These are phyloP conservation scores for Mesoligia furuncula DNA, from an alignment of 2,888 invertebrate genomes.

Conservation along the genomic window DNA sequence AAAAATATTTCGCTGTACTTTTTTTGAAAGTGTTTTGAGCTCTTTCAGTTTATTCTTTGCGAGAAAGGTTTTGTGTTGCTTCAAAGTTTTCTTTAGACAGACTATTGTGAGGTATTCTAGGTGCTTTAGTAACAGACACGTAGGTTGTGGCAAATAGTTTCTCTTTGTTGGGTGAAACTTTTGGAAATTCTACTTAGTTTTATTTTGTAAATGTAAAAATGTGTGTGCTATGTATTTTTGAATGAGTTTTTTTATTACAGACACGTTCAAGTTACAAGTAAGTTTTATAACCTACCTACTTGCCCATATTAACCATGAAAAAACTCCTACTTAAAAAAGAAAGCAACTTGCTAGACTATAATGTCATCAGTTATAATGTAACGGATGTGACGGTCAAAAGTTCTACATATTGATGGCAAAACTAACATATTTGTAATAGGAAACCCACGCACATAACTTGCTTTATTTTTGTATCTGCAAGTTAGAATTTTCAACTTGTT, in stretches of 20 bases:
- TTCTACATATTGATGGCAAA: conserved; percentile 10
- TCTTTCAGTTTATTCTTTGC: conserved; percentile 61
- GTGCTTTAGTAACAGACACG: conserved; percentile 24
- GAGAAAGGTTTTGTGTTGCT: conserved; percentile 51
- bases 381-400: conserved; percentile 24
- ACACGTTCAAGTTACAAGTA: not conserved
- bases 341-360: not conserved
- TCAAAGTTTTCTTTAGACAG: conserved; percentile 37
- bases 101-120: conserved; percentile 51
- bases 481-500: conserved; percentile 66
- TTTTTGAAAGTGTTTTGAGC: conserved; percentile 77
- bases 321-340: not conserved
- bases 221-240: not conserved
- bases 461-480: conserved; percentile 38
- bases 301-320: not conserved
- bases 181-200: not conserved
- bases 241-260: not conserved
- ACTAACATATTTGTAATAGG: conserved; percentile 31
- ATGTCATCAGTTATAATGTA: conserved; percentile 1
- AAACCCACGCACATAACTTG: conserved; percentile 23
- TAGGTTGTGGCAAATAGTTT: conserved; percentile 3
- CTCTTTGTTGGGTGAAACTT: conserved; percentile 5
- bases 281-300: not conserved
- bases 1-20: conserved; percentile 86
- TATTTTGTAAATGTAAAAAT: not conserved